Conservation (phyloP, 2,113 vertebrate species). For the Egretta garzetta region DNA sequence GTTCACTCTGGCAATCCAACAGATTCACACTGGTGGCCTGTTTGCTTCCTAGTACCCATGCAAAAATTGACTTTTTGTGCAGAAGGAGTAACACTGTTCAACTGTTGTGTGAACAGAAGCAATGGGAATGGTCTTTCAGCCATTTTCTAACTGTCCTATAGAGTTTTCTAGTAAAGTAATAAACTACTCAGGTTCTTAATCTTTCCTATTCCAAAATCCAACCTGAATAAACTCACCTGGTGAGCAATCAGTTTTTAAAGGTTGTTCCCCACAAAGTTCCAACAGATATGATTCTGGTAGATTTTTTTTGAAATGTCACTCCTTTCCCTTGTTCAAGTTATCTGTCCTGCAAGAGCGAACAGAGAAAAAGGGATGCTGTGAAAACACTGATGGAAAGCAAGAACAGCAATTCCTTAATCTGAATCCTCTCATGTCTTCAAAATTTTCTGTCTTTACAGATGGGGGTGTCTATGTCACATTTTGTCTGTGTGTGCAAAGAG, state of each 20-base stretch:
- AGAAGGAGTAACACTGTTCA: background rate
- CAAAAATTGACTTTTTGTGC: background rate
- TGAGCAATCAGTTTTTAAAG: background rate
- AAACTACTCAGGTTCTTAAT: background rate
- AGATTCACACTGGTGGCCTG: background rate
- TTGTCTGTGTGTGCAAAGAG: background rate
- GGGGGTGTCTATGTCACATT: background rate
- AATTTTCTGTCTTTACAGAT: background rate
- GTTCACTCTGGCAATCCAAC: background rate
- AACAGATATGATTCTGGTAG: background rate
- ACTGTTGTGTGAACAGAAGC: background rate
- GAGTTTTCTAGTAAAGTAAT: background rate
- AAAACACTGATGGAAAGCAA: background rate
- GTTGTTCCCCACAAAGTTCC: background rate
- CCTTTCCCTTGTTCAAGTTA: background rate
- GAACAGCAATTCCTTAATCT: background rate
- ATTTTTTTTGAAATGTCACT: too few relatives aligned
- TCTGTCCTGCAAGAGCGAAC: background rate
- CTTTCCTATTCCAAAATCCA: background rate
- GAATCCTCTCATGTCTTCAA: background rate
- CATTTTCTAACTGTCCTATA: background rate
- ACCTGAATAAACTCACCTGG: background rate
- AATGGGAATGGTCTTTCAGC: background rate
- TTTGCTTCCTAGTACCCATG: background rate
- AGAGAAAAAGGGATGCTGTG: background rate